Evolutionary conservation across 92 coral and sea anemone species (phyloP).

Genomic region (Umimayanthus chanpuru): DNA sequence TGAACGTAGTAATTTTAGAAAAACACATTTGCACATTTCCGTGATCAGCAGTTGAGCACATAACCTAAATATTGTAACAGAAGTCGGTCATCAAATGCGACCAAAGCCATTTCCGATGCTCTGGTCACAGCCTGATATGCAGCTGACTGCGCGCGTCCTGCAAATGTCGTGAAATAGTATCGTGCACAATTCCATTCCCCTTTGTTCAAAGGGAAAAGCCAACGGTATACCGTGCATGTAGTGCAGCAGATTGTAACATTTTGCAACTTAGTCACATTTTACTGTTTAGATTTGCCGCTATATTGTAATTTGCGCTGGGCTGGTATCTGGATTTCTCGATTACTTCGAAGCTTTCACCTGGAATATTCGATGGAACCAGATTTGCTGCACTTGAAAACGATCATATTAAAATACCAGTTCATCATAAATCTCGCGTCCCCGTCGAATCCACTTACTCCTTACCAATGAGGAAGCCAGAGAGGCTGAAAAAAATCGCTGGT

Average conservation of each 20-base stretch:
- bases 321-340: slow-evolving; percentile 1
- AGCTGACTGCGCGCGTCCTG: background rate
- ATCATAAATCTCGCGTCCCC: slow-evolving; percentile 2
- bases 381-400: background rate
- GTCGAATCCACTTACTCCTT: background rate
- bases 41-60: background rate
- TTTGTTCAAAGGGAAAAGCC: background rate
- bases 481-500: slow-evolving; percentile 3
- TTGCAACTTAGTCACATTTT: background rate
- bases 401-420: background rate
- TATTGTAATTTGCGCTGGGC: background rate
- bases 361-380: slow-evolving; percentile 10
- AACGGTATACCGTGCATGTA: background rate
- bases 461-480: background rate
- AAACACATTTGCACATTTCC: background rate
- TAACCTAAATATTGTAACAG: background rate
- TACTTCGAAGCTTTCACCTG: background rate
- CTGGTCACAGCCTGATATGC: background rate
- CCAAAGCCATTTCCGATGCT: slow-evolving; percentile 30
- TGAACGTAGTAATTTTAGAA: too few species aligned
- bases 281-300: background rate
- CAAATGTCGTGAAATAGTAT: background rate
- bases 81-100: slow-evolving; percentile 2
- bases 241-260: background rate
- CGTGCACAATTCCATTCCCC: background rate